Evolutionary conservation across 1,140 invertebrate species (phyloP).

Genomic region (Zaprionus capensis): DNA sequence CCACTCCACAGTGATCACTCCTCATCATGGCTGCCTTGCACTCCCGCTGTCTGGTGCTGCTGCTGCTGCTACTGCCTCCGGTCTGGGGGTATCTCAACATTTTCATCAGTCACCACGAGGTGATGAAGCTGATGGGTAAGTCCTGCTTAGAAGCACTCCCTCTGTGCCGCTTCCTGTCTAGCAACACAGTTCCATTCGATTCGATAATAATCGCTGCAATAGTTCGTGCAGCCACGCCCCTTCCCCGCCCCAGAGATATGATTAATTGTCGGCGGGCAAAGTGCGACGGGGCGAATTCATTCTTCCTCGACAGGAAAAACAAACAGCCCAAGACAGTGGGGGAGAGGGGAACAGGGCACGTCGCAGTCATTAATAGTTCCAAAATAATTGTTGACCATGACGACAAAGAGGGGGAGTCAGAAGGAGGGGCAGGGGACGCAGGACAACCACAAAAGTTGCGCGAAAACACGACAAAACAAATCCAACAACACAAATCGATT

Average conservation of each 20-base stretch:
- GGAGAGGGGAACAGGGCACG: conserved; percentile 24
- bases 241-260: conserved; percentile 43
- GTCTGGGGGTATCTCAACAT: conserved; percentile 88
- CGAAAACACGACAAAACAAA: conserved; percentile 70
- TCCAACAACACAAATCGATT: conserved; percentile 82
- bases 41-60: conserved; percentile 25
- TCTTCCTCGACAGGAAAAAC: conserved; percentile 66
- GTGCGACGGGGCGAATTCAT: conserved; percentile 72
- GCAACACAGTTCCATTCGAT: conserved; percentile 35
- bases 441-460: conserved; percentile 55
- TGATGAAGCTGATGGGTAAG: conserved; percentile 90
- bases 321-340: conserved; percentile 40
- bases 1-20: background rate
- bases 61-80: conserved; percentile 55
- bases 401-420: conserved; percentile 17
- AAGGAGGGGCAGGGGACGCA: background rate
- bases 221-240: conserved; percentile 34
- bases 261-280: conserved; percentile 72
- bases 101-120: conserved; percentile 90
- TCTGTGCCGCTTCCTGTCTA: background rate
- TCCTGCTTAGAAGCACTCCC: conserved; percentile 7
- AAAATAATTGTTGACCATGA: conserved; percentile 79
- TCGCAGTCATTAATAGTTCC: conserved; percentile 77
- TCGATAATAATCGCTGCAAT: conserved; percentile 38
- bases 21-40: conserved; percentile 31